Evolutionary conservation across 1,140 invertebrate genomes (phyloP).

Genomic region (Lepidurus arcticus): DNA sequence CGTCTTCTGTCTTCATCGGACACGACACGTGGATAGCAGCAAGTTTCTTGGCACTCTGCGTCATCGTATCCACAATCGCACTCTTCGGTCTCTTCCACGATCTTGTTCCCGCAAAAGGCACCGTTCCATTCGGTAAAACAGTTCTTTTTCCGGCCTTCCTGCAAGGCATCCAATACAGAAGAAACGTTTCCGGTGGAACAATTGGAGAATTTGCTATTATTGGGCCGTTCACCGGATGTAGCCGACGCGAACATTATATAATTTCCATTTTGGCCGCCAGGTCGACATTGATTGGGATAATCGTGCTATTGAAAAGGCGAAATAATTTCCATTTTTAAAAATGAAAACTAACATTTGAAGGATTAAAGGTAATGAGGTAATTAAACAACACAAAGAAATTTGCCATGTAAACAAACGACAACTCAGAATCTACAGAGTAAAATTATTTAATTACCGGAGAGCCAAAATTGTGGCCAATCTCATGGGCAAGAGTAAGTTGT

Average conservation of each 20-base stretch:
- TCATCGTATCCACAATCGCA: slow-evolving; percentile 98
- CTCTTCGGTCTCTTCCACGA: slow-evolving; percentile 94
- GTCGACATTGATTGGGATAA: slow-evolving; percentile 83
- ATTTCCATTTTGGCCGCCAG: slow-evolving; percentile 77
- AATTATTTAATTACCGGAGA: slow-evolving; percentile 67
- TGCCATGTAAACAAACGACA: neutral
- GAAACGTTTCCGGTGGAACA: slow-evolving; percentile 95
- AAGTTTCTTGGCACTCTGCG: slow-evolving; percentile 84
- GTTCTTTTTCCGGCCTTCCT: slow-evolving; percentile 86
- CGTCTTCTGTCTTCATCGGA: slow-evolving; percentile 59
- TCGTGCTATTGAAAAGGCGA: slow-evolving; percentile 66
- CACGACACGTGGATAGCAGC: slow-evolving; percentile 83
- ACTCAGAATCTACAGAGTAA: neutral
- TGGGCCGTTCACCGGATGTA: slow-evolving; percentile 84
- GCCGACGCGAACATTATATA: slow-evolving; percentile 97
- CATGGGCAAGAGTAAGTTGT: slow-evolving; percentile 94
- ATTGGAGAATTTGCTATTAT: slow-evolving; percentile 89
- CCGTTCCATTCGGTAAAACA: slow-evolving; percentile 86
- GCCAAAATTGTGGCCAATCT: slow-evolving; percentile 99
- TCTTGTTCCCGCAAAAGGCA: slow-evolving; percentile 98
- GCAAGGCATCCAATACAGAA: slow-evolving; percentile 82
- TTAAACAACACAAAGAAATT: slow-evolving; percentile 33
- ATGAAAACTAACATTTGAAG: neutral
- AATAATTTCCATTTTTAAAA: slow-evolving; percentile 39
- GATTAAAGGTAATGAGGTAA: neutral